Base-by-base conservation (phyloP, 2,888 invertebrate species). In the Ethmia dodecea region DNA sequence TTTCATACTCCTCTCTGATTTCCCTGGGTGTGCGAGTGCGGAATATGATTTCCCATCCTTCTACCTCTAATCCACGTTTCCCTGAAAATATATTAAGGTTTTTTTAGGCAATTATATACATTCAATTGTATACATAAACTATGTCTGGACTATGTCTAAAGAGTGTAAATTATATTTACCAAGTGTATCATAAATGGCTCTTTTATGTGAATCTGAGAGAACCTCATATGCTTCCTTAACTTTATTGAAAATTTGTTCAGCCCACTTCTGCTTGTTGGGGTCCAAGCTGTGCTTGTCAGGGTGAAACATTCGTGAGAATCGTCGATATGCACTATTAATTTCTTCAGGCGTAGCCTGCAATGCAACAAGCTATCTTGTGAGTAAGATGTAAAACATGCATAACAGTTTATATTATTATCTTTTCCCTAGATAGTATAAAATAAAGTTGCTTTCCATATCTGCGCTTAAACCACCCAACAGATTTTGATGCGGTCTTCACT, bases 181-280 rank as follows among this genome's bases (percentile, higher is more conserved):
- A 47, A 90, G 56, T 0, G 91, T 90, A 83, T 99, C 98, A 76
- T 99, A 99, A 47, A 99, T 97, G 0, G 97, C 97, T 65, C 98
- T 89, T 66, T 94, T 93, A 61, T 97, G 97, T 1, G 96, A 93
- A 87, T 99, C 97, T 12, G 92, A 94, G 26, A 99, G 81, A 18
- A 98, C 97, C 90, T 98, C 97, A 76, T 99, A 96, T 0, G 98
- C 98, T 57, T 91, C 92, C 68, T 98, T 97, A 0, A 95, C 93
- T 72, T 95, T 94, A 68, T 95, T 95, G 67, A 99, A 99, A 58
- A 99, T 88, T 41, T 92, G 79, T 74, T 98, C 97, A 0, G 99
- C 99, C 80, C 96, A 94, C 60, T 91, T 91, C 71, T 97, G 96
- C 51, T 91, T 91, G 0, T 88, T 89, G 0, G 93, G 92, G 60